These are phyloP conservation scores for Notoglanidium macrostoma DNA, from an alignment of 2,797 vertebrate species.

Conservation along the genomic window DNA sequence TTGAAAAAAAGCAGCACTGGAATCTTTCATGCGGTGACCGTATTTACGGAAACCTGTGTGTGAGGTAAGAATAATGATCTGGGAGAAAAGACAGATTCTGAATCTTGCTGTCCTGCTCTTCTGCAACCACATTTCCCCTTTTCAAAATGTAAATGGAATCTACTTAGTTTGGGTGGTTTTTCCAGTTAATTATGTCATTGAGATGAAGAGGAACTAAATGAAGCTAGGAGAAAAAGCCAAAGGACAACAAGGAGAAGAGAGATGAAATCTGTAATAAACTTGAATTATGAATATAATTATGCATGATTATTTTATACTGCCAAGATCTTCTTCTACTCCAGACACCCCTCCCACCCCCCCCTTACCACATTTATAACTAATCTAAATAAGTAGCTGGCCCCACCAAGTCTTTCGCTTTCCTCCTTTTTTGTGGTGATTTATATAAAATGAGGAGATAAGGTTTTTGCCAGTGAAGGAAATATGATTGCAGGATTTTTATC, in stretches of 20 bases:
- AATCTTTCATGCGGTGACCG: too few relatives aligned
- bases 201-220: conserved; percentile 92
- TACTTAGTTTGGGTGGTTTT: conserved; percentile 83
- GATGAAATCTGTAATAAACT: conserved; percentile 98
- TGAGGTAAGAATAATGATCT: conserved; percentile 44
- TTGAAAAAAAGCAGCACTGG: neutral
- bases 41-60: neutral
- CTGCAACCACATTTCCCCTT: conserved; percentile 57
- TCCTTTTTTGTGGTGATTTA: conserved; percentile 88
- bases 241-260: conserved; percentile 98
- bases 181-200: conserved; percentile 92
- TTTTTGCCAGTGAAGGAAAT: conserved; percentile 98
- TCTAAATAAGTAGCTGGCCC: conserved; percentile 99
- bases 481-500: conserved; percentile 99
- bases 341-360: neutral
- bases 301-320: conserved; percentile 98
- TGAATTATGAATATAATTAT: conserved; percentile 99
- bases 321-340: conserved; percentile 97
- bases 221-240: conserved; percentile 88
- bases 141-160: conserved; percentile 68
- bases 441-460: conserved; percentile 99
- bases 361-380: conserved; percentile 92
- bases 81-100: conserved; percentile 57
- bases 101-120: conserved; percentile 59
- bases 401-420: conserved; percentile 67